These are phyloP conservation scores for Chironomus tepperi DNA, from an alignment of 1,140 invertebrate genomes.

Conservation along the genomic window DNA sequence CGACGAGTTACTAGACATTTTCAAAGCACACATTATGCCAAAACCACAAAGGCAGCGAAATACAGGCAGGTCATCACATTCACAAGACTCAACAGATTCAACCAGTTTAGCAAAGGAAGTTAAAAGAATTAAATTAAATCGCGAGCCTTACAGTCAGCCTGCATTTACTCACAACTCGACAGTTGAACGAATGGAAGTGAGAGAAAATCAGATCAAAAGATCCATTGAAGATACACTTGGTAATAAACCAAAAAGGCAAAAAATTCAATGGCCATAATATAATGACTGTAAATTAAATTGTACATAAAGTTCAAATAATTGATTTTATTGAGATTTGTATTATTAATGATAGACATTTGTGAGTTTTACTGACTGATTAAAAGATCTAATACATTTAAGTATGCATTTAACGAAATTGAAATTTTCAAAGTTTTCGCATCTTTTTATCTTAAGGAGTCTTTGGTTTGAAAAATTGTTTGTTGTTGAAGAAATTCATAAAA, in stretches of 20 bases:
- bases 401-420: too few species aligned
- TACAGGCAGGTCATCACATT: background rate
- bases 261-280: constrained; percentile 11
- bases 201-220: background rate
- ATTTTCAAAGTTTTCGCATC: too few species aligned
- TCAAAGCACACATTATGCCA: background rate
- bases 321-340: too few species aligned
- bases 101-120: background rate
- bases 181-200: background rate
- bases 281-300: background rate
- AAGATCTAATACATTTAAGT: too few species aligned
- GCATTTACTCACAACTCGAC: background rate
- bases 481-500: too few species aligned
- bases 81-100: background rate
- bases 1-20: background rate
- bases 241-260: background rate
- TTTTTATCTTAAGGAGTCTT: too few species aligned
- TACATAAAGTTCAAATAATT: too few species aligned
- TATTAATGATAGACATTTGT: too few species aligned
- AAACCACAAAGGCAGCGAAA: background rate
- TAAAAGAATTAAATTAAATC: constrained; percentile 2
- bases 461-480: too few species aligned
- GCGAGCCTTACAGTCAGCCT: background rate
- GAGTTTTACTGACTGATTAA: too few species aligned
- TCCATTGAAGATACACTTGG: background rate